A percentile compares a stretch with the other conserved stretches of the same genome.
Evolutionary conservation across 2,113 vertebrate genomes (phyloP).

Genomic region (Mus spicilegus): DNA sequence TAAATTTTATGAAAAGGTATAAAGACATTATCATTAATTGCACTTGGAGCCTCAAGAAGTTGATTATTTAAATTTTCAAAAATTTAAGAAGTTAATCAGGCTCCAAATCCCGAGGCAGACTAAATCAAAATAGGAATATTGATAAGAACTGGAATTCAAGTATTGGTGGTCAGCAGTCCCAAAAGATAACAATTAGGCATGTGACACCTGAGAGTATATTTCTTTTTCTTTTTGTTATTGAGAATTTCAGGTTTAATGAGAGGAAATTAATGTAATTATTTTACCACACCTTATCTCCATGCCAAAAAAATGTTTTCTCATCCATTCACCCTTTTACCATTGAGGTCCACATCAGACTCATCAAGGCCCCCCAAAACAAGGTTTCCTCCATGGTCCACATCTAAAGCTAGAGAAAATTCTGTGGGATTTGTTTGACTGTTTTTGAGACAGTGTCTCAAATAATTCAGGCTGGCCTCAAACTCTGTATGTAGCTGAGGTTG

Average conservation of each 20-base stretch:
- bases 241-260: constrained; percentile 81
- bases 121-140: constrained; percentile 82
- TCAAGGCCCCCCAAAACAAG: constrained; percentile 63
- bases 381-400: constrained; percentile 74
- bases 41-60: constrained; percentile 83
- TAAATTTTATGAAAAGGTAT: constrained; percentile 88
- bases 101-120: constrained; percentile 89
- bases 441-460: background rate
- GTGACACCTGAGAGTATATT: constrained; percentile 82
- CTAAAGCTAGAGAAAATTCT: constrained; percentile 68
- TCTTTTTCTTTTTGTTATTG: background rate
- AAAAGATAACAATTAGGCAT: constrained; percentile 77
- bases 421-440: constrained; percentile 31
- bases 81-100: constrained; percentile 82
- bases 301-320: constrained; percentile 50
- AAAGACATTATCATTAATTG: constrained; percentile 85
- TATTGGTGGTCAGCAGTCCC: constrained; percentile 81
- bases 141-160: constrained; percentile 84
- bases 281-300: constrained; percentile 58
- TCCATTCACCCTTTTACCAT: constrained; percentile 56
- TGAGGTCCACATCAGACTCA: constrained; percentile 75
- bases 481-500: background rate
- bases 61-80: constrained; percentile 83
- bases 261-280: constrained; percentile 78
- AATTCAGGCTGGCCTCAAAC: background rate